These are phyloP conservation scores for Myiozetetes cayanensis DNA, from an alignment of 2,113 vertebrate species.

Conservation along the genomic window DNA sequence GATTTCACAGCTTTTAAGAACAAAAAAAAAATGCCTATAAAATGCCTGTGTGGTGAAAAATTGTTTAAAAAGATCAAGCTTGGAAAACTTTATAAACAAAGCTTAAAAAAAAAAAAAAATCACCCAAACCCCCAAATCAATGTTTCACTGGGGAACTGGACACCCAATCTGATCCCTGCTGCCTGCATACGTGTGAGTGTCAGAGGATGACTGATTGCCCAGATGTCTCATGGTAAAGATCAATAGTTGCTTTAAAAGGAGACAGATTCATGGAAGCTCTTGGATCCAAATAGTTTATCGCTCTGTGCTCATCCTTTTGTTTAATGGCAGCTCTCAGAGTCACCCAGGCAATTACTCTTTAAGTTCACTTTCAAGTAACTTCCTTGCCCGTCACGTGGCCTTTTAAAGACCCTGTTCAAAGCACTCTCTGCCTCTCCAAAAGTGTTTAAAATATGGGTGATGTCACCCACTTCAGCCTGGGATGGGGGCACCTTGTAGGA, in stretches of 20 bases:
- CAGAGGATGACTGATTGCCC: constrained; percentile 28
- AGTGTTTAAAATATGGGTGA: neutral
- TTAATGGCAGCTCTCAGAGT: constrained; percentile 37
- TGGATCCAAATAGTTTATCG: constrained; percentile 58
- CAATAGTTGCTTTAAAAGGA: constrained; percentile 62
- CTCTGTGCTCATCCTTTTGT: constrained; percentile 46
- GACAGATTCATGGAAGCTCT: constrained; percentile 36
- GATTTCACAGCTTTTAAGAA: constrained; percentile 19
- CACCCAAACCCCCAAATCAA: neutral
- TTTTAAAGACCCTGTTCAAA: neutral
- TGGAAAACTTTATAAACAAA: constrained; percentile 22
- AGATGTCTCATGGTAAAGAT: constrained; percentile 4
- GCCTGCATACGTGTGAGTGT: constrained; percentile 56
- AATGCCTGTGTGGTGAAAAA: neutral
- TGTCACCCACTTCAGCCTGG: neutral
- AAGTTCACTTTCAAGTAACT: constrained; percentile 31
- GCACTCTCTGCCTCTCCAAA: neutral
- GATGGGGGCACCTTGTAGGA: neutral
- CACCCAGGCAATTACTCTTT: neutral
- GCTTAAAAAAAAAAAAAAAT: neutral
- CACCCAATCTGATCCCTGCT: neutral
- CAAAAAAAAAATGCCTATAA: neutral
- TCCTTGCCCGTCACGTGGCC: neutral
- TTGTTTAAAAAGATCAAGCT: neutral
- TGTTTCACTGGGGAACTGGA: constrained; percentile 13